Evolutionary conservation across 2,113 vertebrate genomes (phyloP).

Genomic region (Thalassoma bifasciatum): DNA sequence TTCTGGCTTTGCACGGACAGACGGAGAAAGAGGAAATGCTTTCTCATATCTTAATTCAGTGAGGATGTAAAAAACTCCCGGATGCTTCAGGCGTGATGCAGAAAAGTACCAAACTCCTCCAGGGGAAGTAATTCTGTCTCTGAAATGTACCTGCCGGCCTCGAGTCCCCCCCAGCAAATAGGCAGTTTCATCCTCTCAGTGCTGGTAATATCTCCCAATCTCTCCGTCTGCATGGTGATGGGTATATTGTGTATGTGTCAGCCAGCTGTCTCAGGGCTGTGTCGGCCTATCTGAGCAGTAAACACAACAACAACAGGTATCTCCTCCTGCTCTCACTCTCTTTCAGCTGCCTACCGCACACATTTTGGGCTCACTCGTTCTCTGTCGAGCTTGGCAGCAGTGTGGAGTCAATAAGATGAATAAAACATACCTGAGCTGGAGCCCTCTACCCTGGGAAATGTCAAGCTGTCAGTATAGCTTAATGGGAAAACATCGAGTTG

Average conservation of each 20-base stretch:
- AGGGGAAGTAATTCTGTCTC: slow-evolving; percentile 29
- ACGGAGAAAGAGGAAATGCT: background rate
- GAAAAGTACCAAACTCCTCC: slow-evolving; percentile 20
- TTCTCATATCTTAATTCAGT: background rate
- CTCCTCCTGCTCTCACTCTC: slow-evolving; percentile 57
- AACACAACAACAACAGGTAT: slow-evolving; percentile 68
- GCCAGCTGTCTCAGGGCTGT: slow-evolving; percentile 53
- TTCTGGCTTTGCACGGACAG: background rate
- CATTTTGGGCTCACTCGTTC: slow-evolving; percentile 58
- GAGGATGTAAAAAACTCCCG: background rate
- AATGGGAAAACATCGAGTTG: slow-evolving; percentile 72
- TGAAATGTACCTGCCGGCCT: slow-evolving; percentile 17
- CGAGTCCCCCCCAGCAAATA: slow-evolving; percentile 40
- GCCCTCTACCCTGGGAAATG: slow-evolving; percentile 77
- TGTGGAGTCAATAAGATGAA: slow-evolving; percentile 80
- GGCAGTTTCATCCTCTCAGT: slow-evolving; percentile 45
- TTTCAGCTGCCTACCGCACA: slow-evolving; percentile 25
- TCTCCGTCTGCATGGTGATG: slow-evolving; percentile 56
- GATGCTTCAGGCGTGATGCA: slow-evolving; percentile 15
- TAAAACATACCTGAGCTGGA: slow-evolving; percentile 81
- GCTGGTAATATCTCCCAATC: slow-evolving; percentile 47
- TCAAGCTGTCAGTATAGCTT: slow-evolving; percentile 79
- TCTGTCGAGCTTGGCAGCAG: slow-evolving; percentile 62
- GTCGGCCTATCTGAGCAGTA: slow-evolving; percentile 56
- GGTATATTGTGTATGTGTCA: slow-evolving; percentile 71